Evolutionary conservation across 2,113 vertebrate species (phyloP).

Genomic region (Charadrius vociferus): DNA sequence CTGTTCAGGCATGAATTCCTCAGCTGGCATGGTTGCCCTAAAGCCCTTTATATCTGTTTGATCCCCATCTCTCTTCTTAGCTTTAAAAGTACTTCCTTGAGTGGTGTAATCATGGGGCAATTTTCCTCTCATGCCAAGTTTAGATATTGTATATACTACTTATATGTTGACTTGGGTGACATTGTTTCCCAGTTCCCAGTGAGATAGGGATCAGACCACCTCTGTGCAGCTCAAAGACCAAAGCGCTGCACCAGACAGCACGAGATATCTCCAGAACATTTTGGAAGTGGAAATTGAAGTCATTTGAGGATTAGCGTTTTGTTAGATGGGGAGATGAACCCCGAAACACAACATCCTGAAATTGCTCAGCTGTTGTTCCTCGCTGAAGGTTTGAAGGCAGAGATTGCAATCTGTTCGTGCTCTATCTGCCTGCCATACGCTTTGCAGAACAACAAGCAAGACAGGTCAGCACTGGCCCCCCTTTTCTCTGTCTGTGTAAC

Average conservation of each 20-base stretch:
- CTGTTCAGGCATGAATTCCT: conserved; percentile 51
- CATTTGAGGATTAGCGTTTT: conserved; percentile 63
- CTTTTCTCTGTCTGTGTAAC: conserved; percentile 57
- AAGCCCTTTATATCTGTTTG: conserved; percentile 48
- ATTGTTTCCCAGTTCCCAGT: conserved; percentile 55
- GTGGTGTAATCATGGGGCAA: conserved; percentile 59
- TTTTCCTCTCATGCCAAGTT: conserved; percentile 61
- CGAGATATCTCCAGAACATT: conserved; percentile 25
- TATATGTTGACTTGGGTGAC: conserved; percentile 58
- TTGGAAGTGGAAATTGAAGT: conserved; percentile 67
- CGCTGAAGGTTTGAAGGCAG: conserved; percentile 30
- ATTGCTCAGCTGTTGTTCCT: conserved; percentile 34
- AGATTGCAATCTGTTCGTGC: conserved; percentile 22
- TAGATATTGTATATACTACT: conserved; percentile 45
- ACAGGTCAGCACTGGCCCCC: conserved; percentile 55
- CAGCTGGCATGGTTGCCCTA: conserved; percentile 42
- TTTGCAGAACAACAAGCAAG: conserved; percentile 25
- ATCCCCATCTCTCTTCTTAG: conserved; percentile 48
- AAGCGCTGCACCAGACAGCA: conserved; percentile 30
- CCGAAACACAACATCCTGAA: conserved; percentile 55
- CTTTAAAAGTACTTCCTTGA: conserved; percentile 65
- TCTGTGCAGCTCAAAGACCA: conserved; percentile 51
- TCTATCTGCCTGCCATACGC: not conserved
- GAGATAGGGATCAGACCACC: conserved; percentile 67
- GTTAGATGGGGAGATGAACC: conserved; percentile 52